Conservation (phyloP, 2,797 vertebrate species). For the Hozukius guyotensis region DNA sequence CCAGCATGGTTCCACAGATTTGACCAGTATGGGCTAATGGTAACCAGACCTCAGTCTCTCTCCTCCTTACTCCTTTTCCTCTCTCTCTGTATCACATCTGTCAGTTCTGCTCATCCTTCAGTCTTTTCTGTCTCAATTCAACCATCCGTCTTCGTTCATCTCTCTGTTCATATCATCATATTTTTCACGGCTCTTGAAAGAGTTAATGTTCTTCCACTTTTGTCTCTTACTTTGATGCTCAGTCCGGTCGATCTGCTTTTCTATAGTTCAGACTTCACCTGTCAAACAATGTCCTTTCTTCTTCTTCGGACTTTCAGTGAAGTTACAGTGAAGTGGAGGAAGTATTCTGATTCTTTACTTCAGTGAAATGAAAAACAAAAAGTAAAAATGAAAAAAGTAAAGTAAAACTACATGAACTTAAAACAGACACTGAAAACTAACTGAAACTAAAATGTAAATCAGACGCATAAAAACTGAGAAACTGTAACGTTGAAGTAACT, state of each 20-base stretch:
- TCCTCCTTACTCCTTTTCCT: neutral
- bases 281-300: neutral
- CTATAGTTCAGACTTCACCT: neutral
- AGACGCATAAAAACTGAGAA: neutral
- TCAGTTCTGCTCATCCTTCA: neutral
- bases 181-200: neutral
- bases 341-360: no score
- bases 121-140: neutral
- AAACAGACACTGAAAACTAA: neutral
- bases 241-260: neutral
- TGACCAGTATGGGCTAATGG: constrained; percentile 85
- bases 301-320: rapidly evolving
- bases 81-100: neutral
- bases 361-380: no score
- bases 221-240: neutral
- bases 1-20: constrained; percentile 83
- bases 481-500: constrained; percentile 4
- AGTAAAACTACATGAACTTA: neutral
- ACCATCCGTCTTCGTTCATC: neutral
- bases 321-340: no score
- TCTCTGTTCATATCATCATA: neutral
- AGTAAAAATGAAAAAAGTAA: no score
- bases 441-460: neutral
- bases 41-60: constrained; percentile 83
- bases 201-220: neutral